Percentiles rank a stretch among this genome's conserved stretches.
Evolutionary conservation across 2,888 invertebrate species (phyloP).

Genomic region (Macaria notata): DNA sequence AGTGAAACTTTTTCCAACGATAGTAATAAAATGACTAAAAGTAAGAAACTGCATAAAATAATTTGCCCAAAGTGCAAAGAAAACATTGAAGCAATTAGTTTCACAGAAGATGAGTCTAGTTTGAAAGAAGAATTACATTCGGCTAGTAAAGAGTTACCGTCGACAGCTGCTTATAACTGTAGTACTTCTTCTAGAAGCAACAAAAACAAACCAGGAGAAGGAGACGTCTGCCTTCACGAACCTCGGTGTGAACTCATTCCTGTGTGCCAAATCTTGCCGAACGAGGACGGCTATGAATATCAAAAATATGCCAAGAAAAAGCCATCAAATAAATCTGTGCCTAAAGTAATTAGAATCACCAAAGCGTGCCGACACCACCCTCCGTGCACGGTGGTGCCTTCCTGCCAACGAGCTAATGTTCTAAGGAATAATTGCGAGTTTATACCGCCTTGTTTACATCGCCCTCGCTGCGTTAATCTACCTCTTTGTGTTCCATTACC

Average conservation of each 20-base stretch:
- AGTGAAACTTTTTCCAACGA: slow-evolving; percentile 25
- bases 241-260: slow-evolving; percentile 66
- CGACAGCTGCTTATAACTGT: slow-evolving; percentile 41
- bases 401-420: slow-evolving; percentile 65
- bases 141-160: slow-evolving; percentile 40
- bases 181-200: slow-evolving; percentile 36
- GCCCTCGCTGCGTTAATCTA: slow-evolving; percentile 69
- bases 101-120: slow-evolving; percentile 55
- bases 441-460: slow-evolving; percentile 67
- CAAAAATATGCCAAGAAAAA: slow-evolving; percentile 43
- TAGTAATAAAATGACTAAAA: slow-evolving; percentile 36
- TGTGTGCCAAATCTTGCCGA: slow-evolving; percentile 62
- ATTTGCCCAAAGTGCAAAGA: slow-evolving; percentile 67
- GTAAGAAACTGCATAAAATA: slow-evolving; percentile 48
- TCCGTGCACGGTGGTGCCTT: slow-evolving; percentile 71
- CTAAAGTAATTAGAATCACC: slow-evolving; percentile 61
- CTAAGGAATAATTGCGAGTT: slow-evolving; percentile 67
- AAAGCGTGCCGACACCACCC: slow-evolving; percentile 74
- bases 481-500: slow-evolving; percentile 66
- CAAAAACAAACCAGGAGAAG: slow-evolving; percentile 37
- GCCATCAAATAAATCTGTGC: slow-evolving; percentile 40
- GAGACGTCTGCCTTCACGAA: slow-evolving; percentile 54
- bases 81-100: slow-evolving; percentile 54
- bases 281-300: slow-evolving; percentile 43
- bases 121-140: slow-evolving; percentile 38